Percentiles rank a stretch among this genome's conserved stretches.
phyloP scores from a whole-genome alignment of 2,797 vertebrate genomes.

The Falco naumanni region DNA sequence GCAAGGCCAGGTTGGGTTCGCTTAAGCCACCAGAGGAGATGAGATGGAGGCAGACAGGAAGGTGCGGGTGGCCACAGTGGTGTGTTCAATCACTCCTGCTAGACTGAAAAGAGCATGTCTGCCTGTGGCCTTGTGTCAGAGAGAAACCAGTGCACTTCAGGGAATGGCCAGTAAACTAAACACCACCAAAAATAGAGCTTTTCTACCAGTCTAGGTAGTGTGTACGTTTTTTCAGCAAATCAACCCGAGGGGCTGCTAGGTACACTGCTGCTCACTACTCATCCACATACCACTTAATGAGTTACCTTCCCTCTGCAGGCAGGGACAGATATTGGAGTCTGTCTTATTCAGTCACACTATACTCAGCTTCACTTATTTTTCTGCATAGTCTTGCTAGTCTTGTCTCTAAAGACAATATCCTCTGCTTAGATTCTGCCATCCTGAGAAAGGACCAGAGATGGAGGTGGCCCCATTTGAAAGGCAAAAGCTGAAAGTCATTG shows the following conservation, averaged over 20 bases:
- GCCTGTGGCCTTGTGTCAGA: neutral
- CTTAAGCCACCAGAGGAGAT: neutral
- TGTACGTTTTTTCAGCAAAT: neutral
- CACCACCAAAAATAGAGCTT: neutral
- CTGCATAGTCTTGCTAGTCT: neutral
- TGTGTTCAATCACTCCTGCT: neutral
- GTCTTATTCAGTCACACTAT: neutral
- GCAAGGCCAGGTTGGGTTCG: neutral
- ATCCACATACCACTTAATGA: neutral
- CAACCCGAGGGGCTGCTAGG: neutral
- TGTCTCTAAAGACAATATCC: neutral
- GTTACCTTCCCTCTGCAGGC: neutral
- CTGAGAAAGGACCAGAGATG: conserved; percentile 14
- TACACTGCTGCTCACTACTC: neutral
- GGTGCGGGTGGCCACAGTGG: neutral
- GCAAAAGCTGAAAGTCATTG: conserved; percentile 48
- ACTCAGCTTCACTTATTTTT: neutral
- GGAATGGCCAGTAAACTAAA: neutral
- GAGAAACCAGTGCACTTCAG: neutral
- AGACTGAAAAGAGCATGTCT: neutral
- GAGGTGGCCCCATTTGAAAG: conserved; percentile 38
- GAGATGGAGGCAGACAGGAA: neutral
- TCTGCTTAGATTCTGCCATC: neutral
- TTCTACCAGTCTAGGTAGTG: neutral
- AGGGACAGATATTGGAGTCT: neutral